Evolutionary conservation across 2,797 vertebrate genomes (phyloP), one percentile per base, ranked within the genome.

Genomic region (Synanceia verrucosa): DNA sequence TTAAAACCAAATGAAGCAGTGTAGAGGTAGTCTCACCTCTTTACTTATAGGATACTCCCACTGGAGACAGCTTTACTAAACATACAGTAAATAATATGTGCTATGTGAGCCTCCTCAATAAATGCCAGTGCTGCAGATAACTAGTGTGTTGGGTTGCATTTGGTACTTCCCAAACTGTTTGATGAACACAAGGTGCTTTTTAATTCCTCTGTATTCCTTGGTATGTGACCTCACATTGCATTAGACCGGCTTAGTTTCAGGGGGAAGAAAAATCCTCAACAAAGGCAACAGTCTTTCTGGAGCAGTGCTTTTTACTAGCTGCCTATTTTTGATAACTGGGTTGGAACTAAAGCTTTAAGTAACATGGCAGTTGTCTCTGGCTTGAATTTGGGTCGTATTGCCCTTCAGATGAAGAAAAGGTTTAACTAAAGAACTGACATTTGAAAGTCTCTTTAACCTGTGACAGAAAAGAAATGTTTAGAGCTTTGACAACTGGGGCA

Each of bases 321-420:
- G 41, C 47, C 60, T 87, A 73, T 82, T 86, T 86, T 80, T 70
- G 82, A 36, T 68, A 79, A 85, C 83, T 87, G 83, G 86, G 78
- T 78, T 87, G 80, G 81, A 88, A 83, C 55, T 88, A 86, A 90
- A 82, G 37, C 76, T 75, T 76, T 74, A 70, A 80, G 78, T 82
- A 60, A 68, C 74, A 64, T 6, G 21, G 67, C 74, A 41, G 67
- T 69, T 74, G 64, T 73, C 41, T 73, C 52, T 9, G 9, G 7
- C 63, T 47, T 83, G 60, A 74, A 85, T 85, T 18, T 75, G 63
- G 83, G 79, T 86, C 80, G 81, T 34, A 44, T 64, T n/a, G 14
- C 21, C 55, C 63, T 37, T 69, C n/a, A 41, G 36, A 70, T 50
- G 33, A 58, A 70, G 44, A 53, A 75, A 66, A 43, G n/a, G 65